Percentiles rank a stretch among this genome's conserved stretches.
Conservation (phyloP, 2,797 vertebrate genomes). For the Octomys mimax region DNA sequence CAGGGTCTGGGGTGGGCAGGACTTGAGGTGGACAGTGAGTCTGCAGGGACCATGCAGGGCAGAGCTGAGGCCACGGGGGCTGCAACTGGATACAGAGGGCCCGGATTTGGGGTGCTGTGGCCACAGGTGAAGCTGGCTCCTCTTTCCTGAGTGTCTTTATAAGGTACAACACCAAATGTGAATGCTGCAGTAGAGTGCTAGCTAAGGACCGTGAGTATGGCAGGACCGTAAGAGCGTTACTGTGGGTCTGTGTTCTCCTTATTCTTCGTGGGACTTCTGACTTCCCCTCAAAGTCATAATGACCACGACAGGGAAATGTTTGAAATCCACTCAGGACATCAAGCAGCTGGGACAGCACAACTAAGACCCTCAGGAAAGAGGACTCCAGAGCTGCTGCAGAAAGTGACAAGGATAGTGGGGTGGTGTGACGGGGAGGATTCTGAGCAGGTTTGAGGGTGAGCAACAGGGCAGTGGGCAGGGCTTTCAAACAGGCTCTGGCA, state of each 20-base stretch:
- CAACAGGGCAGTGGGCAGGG: not conserved
- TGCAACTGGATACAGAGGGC: accelerated
- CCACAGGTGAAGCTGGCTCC: too few species aligned
- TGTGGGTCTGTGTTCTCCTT: not conserved
- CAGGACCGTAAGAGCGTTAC: not conserved
- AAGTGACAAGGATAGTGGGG: not conserved
- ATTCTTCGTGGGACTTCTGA: not conserved
- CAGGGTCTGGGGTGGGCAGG: not conserved
- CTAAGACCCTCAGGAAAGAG: not conserved
- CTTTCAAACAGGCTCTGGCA: accelerated
- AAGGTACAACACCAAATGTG: not conserved
- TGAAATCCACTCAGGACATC: not conserved
- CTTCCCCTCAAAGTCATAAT: not conserved
- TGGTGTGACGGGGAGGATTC: not conserved
- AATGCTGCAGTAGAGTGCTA: not conserved
- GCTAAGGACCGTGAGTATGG: not conserved
- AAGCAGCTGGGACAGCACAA: not conserved
- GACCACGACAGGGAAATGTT: not conserved
- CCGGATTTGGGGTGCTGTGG: accelerated
- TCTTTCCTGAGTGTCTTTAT: not conserved
- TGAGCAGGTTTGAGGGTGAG: not conserved
- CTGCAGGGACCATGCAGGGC: too few species aligned
- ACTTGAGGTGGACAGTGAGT: not conserved
- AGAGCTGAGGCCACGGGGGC: accelerated
- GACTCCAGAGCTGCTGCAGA: not conserved